Percentiles rank a stretch among this genome's conserved stretches.
phyloP scores from a whole-genome alignment of 2,888 invertebrate species.

The Spialia ferax region DNA sequence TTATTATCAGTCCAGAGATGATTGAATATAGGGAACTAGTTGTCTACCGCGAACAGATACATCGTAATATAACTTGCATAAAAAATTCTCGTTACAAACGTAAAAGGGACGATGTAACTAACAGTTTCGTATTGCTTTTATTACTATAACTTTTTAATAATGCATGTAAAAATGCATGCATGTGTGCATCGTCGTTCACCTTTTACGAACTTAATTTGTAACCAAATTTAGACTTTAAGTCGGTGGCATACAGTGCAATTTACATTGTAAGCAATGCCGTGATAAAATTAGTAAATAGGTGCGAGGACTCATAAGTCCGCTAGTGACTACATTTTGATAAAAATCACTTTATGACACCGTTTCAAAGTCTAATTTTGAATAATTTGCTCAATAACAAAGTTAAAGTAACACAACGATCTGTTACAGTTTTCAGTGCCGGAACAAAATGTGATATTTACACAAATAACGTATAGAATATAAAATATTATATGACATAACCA shows the following conservation, averaged over 20 bases:
- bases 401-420: constrained; percentile 3
- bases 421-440: constrained; percentile 16
- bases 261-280: neutral
- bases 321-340: neutral
- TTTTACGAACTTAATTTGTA: neutral
- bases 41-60: no score
- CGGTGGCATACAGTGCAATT: neutral
- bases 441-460: constrained; percentile 72
- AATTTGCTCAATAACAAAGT: neutral
- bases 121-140: neutral
- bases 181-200: constrained; percentile 16
- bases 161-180: constrained; percentile 23
- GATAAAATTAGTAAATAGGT: neutral
- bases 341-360: neutral
- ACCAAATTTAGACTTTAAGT: constrained; percentile 15
- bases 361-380: constrained; percentile 9
- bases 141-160: constrained; percentile 18
- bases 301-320: neutral
- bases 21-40: no score
- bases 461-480: constrained; percentile 73
- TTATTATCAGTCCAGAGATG: no score
- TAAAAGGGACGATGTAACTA: constrained; percentile 10
- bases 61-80: neutral
- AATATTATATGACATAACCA: constrained; percentile 71
- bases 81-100: constrained; percentile 4